Percentiles rank a stretch among this genome's conserved stretches.
phyloP scores from a whole-genome alignment of 2,888 invertebrate species.

The Chalcosyrphus nemorum region DNA sequence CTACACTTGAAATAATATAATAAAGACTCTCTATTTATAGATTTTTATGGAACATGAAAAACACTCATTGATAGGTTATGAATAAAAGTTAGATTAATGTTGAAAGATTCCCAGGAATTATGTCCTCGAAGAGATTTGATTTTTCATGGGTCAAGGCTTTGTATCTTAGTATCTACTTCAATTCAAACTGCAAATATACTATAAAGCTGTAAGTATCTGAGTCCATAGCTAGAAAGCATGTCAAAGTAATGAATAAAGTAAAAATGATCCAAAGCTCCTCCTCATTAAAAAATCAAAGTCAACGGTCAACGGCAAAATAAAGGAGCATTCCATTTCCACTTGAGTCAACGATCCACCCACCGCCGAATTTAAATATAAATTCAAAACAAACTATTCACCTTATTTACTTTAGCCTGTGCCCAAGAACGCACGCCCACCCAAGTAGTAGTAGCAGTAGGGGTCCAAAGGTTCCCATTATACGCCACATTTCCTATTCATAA shows the following conservation, averaged over 20 bases:
- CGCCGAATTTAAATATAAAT: constrained; percentile 22
- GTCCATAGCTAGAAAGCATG: no score
- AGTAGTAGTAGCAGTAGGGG: no score
- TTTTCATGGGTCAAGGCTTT: no score
- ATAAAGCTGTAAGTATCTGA: no score
- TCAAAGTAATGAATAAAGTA: no score
- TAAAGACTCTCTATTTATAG: no score
- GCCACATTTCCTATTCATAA: constrained; percentile 23
- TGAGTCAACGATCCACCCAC: not conserved
- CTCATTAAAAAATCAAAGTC: not conserved
- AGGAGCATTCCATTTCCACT: not conserved
- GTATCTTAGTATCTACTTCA: no score
- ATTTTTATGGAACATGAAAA: not conserved
- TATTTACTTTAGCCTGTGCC: constrained; percentile 19
- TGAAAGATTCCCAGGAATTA: no score
- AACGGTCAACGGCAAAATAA: not conserved
- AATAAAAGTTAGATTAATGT: not conserved
- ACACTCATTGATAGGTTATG: not conserved
- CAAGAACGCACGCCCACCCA: not conserved
- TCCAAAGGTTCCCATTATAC: constrained; percentile 29
- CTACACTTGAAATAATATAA: no score
- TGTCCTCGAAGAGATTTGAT: no score
- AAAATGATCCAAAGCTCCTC: no score
- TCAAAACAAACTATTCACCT: constrained; percentile 14
- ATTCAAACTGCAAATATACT: no score